Conservation (phyloP, 2,113 vertebrate genomes). For the Upupa epops region DNA sequence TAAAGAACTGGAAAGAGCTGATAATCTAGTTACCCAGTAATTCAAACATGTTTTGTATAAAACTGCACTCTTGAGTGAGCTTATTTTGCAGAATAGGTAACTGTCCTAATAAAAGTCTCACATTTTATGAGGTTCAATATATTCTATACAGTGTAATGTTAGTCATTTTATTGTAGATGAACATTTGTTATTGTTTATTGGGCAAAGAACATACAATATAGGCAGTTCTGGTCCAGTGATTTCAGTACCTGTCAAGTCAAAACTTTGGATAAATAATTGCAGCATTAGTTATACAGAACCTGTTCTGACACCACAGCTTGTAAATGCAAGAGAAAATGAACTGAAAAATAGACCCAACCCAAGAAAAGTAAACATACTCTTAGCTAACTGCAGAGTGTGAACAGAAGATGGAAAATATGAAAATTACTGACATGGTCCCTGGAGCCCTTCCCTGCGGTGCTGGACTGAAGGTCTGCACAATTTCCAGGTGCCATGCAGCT, state of each 20-base stretch:
- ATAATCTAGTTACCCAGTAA: not conserved
- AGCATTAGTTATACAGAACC: not conserved
- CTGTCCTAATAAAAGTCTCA: not conserved
- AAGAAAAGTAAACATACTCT: not conserved
- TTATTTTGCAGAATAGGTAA: not conserved
- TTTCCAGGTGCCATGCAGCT: not conserved
- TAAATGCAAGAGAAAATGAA: not conserved
- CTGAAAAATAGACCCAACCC: not conserved
- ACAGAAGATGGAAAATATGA: not conserved
- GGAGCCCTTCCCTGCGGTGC: not conserved
- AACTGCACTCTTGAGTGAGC: not conserved
- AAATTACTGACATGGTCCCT: not conserved
- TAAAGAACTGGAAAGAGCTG: not conserved
- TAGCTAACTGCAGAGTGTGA: not conserved
- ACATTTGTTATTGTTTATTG: not conserved
- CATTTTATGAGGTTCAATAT: not conserved
- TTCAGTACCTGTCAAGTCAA: not conserved
- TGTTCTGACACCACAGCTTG: not conserved
- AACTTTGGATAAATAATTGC: slow-evolving; percentile 13
- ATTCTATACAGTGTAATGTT: not conserved
- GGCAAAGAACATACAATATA: not conserved
- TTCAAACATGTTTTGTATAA: not conserved
- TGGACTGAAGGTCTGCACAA: not conserved
- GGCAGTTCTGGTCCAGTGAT: not conserved
- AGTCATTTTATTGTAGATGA: not conserved